Conservation (phyloP, 1,140 invertebrate genomes). For the Apolygus lucorum region DNA sequence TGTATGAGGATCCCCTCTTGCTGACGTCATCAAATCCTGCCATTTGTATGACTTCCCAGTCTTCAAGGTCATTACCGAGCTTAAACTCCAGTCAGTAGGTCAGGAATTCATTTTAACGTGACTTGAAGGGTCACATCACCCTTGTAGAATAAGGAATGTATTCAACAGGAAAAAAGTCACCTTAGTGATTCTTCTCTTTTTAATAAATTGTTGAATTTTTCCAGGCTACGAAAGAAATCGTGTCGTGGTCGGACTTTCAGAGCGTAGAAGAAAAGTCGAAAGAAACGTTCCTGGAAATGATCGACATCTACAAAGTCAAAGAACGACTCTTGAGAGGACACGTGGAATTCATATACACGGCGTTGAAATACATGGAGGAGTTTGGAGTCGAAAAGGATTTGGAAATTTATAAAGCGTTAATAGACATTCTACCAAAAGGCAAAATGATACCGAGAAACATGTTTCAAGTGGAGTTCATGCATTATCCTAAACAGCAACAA, state of each 20-base stretch:
- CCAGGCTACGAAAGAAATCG: slow-evolving; percentile 3
- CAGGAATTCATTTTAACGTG: no score
- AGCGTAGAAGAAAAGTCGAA: slow-evolving; percentile 56
- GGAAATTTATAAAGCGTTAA: slow-evolving; percentile 79
- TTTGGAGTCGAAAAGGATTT: slow-evolving; percentile 86
- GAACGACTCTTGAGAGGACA: slow-evolving; percentile 60
- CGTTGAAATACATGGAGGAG: slow-evolving; percentile 77
- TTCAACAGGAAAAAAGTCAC: no score
- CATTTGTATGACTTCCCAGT: no score
- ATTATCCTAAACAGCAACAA: slow-evolving; percentile 91
- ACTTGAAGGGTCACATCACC: no score
- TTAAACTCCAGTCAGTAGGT: no score
- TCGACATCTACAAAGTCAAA: slow-evolving; percentile 57
- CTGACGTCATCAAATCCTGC: no score
- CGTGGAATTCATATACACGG: slow-evolving; percentile 88
- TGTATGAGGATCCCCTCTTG: no score
- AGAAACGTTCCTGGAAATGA: slow-evolving; percentile 60
- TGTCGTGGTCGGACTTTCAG: slow-evolving; percentile 28
- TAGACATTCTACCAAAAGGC: slow-evolving; percentile 88
- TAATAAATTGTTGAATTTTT: no score
- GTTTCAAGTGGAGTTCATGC: slow-evolving; percentile 78
- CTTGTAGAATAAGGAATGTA: no score
- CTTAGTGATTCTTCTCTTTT: no score
- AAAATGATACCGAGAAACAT: slow-evolving; percentile 72
- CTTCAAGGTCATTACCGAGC: no score